Percentiles rank a stretch among this genome's conserved stretches.
Conservation (phyloP, 2,113 vertebrate genomes). For the Centropus unirufus region DNA sequence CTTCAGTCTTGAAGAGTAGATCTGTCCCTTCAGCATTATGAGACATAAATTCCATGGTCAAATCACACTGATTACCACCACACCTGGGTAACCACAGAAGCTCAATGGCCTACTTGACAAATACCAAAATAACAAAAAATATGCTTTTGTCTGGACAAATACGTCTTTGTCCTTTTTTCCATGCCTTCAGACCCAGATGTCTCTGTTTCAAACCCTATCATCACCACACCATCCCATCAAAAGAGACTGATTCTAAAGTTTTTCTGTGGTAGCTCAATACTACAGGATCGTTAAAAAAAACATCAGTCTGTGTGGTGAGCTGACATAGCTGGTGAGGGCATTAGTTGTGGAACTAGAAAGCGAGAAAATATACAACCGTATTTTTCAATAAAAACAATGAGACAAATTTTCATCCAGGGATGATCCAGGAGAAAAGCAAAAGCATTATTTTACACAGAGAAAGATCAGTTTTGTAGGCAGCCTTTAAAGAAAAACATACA, state of each 20-base stretch:
- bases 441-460: neutral
- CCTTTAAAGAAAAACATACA: neutral
- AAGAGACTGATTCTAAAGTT: neutral
- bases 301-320: neutral
- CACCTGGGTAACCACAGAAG: neutral
- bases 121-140: neutral
- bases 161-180: neutral
- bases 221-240: rapidly evolving
- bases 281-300: neutral
- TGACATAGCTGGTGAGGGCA: neutral
- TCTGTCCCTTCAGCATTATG: neutral
- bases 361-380: neutral
- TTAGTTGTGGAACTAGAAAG: neutral
- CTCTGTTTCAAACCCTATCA: neutral
- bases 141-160: neutral
- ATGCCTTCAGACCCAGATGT: neutral
- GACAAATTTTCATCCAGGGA: neutral
- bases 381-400: neutral
- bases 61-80: neutral
- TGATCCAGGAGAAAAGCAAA: neutral
- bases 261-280: neutral
- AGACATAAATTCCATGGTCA: neutral
- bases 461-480: neutral
- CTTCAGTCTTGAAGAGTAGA: neutral
- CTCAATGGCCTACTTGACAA: neutral